A percentile compares a stretch with the other conserved stretches of the same genome.
Conservation (phyloP, 1,140 invertebrate genomes). For the Holotrichia oblita region DNA sequence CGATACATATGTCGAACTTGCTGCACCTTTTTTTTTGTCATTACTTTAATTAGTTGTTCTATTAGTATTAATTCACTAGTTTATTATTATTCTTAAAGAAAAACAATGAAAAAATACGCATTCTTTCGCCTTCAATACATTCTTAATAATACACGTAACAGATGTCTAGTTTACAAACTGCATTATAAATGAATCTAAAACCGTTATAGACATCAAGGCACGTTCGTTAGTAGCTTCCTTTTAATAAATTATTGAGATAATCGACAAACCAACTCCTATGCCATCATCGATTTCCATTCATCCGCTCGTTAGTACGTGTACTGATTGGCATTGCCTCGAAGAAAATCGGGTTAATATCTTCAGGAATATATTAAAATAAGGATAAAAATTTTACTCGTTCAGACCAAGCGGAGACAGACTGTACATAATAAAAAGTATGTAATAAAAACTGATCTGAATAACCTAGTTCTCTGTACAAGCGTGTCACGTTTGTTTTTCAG, state of each 20-base stretch:
- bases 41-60: too few species aligned
- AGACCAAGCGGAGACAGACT: too few species aligned
- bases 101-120: neutral
- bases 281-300: neutral
- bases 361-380: neutral
- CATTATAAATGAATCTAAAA: neutral
- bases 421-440: too few species aligned
- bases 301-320: neutral
- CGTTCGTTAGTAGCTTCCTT: neutral
- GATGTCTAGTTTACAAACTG: neutral
- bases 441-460: too few species aligned
- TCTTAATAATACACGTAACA: neutral
- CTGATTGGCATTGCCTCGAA: neutral
- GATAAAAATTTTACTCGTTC: neutral
- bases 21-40: too few species aligned
- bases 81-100: neutral
- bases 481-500: too few species aligned
- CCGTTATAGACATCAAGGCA: slow-evolving; percentile 8
- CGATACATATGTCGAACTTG: too few species aligned
- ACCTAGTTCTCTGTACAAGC: too few species aligned
- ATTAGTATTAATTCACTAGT: too few species aligned
- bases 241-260: neutral
- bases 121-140: neutral
- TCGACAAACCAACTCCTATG: neutral
- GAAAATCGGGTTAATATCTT: neutral